A percentile compares a stretch with the other conserved stretches of the same genome.
Evolutionary conservation across 2,797 vertebrate species (phyloP).

Genomic region (Distichodus sexfasciatus): DNA sequence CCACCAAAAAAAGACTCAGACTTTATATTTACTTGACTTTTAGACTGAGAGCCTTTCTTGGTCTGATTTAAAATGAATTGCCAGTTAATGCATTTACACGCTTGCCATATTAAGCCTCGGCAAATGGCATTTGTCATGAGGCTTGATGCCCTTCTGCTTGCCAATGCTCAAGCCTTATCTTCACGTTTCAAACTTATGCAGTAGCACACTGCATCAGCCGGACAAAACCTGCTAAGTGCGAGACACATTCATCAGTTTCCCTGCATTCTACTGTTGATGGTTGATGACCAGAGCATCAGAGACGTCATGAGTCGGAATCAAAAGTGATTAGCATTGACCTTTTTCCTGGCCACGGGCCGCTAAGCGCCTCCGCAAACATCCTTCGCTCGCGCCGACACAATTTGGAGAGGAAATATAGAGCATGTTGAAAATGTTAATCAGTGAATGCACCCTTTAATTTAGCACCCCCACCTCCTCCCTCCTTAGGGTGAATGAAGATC

Average conservation of each 20-base stretch:
- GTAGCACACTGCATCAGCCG: conserved; percentile 56
- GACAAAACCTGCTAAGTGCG: conserved; percentile 51
- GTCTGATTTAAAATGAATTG: conserved; percentile 71
- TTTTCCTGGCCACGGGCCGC: conserved; percentile 52
- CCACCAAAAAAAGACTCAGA: not conserved
- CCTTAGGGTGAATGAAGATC: conserved; percentile 59
- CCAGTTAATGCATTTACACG: conserved; percentile 71
- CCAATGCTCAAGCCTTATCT: conserved; percentile 61
- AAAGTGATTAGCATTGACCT: conserved; percentile 64
- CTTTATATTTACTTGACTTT: not conserved
- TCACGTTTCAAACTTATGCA: conserved; percentile 58
- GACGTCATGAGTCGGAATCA: conserved; percentile 53
- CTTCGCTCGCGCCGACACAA: conserved; percentile 48
- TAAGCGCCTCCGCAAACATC: conserved; percentile 52
- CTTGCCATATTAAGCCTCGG: conserved; percentile 64
- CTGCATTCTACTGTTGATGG: conserved; percentile 59
- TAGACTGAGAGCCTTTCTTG: conserved; percentile 47
- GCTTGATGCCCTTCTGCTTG: conserved; percentile 65
- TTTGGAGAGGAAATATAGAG: conserved; percentile 56
- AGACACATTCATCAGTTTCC: conserved; percentile 63
- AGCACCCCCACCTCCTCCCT: conserved; percentile 40
- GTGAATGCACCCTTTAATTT: conserved; percentile 62
- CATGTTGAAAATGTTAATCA: conserved; percentile 60
- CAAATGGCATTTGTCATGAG: conserved; percentile 67
- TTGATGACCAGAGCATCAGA: conserved; percentile 51